A percentile compares a stretch with the other conserved stretches of the same genome.
phyloP scores from a whole-genome alignment of 2,797 vertebrate genomes.

The Aplochiton taeniatus region DNA sequence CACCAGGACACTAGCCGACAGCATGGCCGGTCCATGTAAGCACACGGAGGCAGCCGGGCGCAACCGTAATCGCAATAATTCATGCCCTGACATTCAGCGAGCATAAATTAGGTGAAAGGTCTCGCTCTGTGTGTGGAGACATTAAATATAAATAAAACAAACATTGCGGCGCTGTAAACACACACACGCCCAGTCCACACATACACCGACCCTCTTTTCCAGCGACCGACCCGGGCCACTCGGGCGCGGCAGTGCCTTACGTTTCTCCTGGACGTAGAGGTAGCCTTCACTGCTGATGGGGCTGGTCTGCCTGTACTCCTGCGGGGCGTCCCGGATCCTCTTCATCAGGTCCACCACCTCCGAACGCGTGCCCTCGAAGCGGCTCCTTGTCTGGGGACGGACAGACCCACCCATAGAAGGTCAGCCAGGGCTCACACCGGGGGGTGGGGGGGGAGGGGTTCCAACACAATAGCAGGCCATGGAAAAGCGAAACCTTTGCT shows the following conservation, averaged over 20 bases:
- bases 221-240: neutral
- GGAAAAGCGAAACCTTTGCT: constrained; percentile 33
- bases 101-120: too few relatives aligned
- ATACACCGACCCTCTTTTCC: neutral
- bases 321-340: constrained; percentile 86
- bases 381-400: constrained; percentile 87
- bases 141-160: too few relatives aligned
- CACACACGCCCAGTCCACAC: neutral
- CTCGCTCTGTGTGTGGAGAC: too few relatives aligned
- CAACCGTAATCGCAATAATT: too few relatives aligned
- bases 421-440: neutral
- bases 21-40: too few relatives aligned
- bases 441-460: neutral
- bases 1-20: too few relatives aligned
- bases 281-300: constrained; percentile 93
- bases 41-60: too few relatives aligned
- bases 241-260: constrained; percentile 67
- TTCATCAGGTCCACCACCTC: constrained; percentile 95
- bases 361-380: constrained; percentile 92
- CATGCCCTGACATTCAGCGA: too few relatives aligned
- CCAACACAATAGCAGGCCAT: constrained; percentile 42
- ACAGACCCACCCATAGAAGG: neutral
- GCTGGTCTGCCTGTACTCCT: constrained; percentile 90
- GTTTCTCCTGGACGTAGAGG: constrained; percentile 96
- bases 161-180: neutral